Base-by-base conservation (phyloP, 2,797 vertebrate genomes). In the Leuciscus waleckii region DNA sequence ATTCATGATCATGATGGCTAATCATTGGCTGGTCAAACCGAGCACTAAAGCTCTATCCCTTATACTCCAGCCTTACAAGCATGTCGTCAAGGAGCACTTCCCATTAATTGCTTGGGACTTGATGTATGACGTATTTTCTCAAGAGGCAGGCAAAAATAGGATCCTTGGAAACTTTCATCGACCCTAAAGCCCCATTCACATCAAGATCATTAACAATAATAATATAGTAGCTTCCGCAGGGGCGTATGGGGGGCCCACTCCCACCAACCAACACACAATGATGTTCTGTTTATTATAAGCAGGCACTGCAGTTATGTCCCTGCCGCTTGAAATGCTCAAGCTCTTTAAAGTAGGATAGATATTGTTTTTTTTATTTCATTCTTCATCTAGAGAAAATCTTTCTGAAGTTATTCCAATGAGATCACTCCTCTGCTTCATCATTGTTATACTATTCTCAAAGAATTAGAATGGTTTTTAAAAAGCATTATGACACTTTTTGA, bases 101-200 rank as follows among this genome's bases (percentile, higher is more conserved):
- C 17, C 37, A 43, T 56, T 78, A 23, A 76, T 39, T 26, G 17
- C 74, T 58, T 77, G 61, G 11, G n/a, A 65, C 32, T 79, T 82
- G 76, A 86, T 76, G 41, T 68, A 85, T 86, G 46, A 73, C 7
- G 6, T 56, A 19, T 46, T 77, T 83, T 49, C 69, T n/a, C 14
- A 63, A 83, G 58, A 29, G 32, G 35, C 23, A 54, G n/a, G 16
- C 9, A 5, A 23, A 77, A 77, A 76, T 83, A 32, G 43, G 1
- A 7, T 51, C 29, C 16, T 75, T 39, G 16, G 39, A 46, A 17
- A 65, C 14, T 32, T 65, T 32, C 26, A 29, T 65, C 29, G 26
- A 65, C 26, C 61, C 5, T 29, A 65, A 32, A 65, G 26, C 1
- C 26, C 61, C 7, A 14, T 65, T 32, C 26, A 14, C 14, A 32